A percentile compares a stretch with the other conserved stretches of the same genome.
phyloP scores from a whole-genome alignment of 2,113 vertebrate genomes.

The Istiophorus platypterus region DNA sequence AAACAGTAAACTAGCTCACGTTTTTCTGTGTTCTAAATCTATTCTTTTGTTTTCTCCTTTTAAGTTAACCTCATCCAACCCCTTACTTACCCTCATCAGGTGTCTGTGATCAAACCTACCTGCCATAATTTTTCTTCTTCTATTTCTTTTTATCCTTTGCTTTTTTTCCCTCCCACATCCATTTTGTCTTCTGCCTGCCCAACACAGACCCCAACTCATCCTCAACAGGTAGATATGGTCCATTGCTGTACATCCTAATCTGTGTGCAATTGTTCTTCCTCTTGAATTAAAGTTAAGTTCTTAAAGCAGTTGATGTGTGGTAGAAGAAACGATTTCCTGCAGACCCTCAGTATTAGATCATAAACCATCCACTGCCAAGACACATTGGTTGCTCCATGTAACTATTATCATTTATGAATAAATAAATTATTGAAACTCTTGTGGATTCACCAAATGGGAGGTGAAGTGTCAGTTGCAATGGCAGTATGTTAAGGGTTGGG shows the following conservation, averaged over 20 bases:
- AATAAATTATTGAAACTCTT: background rate
- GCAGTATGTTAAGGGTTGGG: background rate
- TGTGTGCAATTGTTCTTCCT: background rate
- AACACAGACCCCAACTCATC: constrained; percentile 75
- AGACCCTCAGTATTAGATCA: background rate
- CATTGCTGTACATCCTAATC: constrained; percentile 12
- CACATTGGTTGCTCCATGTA: background rate
- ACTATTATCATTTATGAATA: background rate
- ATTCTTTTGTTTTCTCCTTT: constrained; percentile 47
- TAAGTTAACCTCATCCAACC: constrained; percentile 51
- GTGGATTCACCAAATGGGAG: background rate
- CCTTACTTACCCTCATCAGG: constrained; percentile 36
- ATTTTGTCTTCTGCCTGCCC: constrained; percentile 70
- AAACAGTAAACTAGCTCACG: background rate
- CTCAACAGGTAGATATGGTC: constrained; percentile 73
- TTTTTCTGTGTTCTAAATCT: constrained; percentile 29
- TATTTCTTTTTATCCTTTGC: constrained; percentile 65
- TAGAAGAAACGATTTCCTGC: background rate
- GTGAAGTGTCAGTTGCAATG: background rate
- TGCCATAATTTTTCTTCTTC: constrained; percentile 61
- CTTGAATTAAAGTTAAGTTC: background rate
- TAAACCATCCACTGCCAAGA: constrained; percentile 13
- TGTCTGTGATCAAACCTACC: constrained; percentile 42
- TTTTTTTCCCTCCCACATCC: constrained; percentile 48
- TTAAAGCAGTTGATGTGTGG: constrained; percentile 1